phyloP scores from a whole-genome alignment of 2,113 vertebrate genomes.

The Myotis brandtii region DNA sequence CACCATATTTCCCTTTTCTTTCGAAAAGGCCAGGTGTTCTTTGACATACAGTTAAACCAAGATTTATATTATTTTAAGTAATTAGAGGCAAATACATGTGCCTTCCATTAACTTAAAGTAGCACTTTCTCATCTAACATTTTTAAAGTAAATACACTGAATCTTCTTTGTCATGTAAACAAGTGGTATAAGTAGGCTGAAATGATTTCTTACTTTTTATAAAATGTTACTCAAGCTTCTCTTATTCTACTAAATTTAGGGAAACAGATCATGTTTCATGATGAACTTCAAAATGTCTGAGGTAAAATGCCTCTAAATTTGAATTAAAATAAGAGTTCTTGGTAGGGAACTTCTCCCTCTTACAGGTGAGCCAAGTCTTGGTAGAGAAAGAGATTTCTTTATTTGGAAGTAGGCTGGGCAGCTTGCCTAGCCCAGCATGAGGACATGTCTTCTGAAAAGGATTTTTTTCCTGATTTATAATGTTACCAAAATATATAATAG shows the following conservation, averaged over 20 bases:
- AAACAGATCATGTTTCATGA: constrained; percentile 10
- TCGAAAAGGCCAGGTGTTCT: neutral
- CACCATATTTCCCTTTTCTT: neutral
- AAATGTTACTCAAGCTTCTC: neutral
- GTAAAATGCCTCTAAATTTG: neutral
- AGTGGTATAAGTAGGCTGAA: neutral
- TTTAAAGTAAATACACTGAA: constrained; percentile 26
- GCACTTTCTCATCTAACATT: constrained; percentile 3
- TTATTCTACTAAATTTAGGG: neutral
- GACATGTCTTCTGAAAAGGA: neutral
- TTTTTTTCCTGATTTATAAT: neutral
- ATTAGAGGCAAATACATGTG: neutral
- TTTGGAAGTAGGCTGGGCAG: neutral
- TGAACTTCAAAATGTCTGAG: neutral
- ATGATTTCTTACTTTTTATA: constrained; percentile 11
- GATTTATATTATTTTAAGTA: constrained; percentile 55
- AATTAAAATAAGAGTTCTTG: neutral
- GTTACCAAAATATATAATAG: neutral
- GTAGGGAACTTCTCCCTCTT: neutral
- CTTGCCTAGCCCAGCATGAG: neutral
- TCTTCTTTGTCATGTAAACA: neutral
- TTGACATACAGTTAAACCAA: constrained; percentile 24
- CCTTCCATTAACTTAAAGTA: constrained; percentile 36
- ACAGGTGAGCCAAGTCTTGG: neutral
- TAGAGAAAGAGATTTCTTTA: neutral